A percentile compares a stretch with the other conserved stretches of the same genome.
phyloP scores from a whole-genome alignment of 1,140 invertebrate genomes.

The Trypoxylus dichotomus region DNA sequence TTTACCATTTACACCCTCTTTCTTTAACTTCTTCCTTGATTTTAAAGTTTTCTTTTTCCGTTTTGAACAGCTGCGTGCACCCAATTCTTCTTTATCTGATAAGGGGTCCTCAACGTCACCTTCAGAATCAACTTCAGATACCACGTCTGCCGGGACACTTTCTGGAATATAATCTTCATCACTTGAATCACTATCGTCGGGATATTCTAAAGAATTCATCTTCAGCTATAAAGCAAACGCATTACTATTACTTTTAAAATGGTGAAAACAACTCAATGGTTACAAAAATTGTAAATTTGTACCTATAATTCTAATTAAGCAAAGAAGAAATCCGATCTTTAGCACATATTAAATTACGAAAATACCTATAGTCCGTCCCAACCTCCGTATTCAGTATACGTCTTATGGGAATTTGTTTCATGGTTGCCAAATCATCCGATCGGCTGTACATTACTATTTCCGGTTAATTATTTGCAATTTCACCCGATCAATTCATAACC shows the following conservation, averaged over 20 bases:
- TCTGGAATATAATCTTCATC: slow-evolving; percentile 58
- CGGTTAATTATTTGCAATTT: no score
- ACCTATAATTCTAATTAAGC: background rate
- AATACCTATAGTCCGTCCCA: no score
- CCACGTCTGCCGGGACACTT: slow-evolving; percentile 52
- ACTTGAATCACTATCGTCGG: slow-evolving; percentile 51
- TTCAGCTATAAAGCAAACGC: slow-evolving; percentile 2
- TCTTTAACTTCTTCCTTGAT: slow-evolving; percentile 36
- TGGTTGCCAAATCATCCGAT: no score
- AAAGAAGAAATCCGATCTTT: background rate
- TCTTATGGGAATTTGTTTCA: no score
- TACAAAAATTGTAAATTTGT: background rate
- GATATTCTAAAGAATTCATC: slow-evolving; percentile 45
- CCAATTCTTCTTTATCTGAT: slow-evolving; percentile 47
- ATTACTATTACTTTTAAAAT: background rate
- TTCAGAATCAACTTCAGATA: slow-evolving; percentile 55
- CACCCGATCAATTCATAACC: no score
- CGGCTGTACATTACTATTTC: no score
- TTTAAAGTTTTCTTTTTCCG: slow-evolving; percentile 38
- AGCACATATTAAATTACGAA: background rate
- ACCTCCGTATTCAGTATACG: no score
- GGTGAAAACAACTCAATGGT: no score
- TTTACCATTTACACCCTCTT: background rate
- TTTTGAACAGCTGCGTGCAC: slow-evolving; percentile 40
- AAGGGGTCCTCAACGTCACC: slow-evolving; percentile 50